Conservation (phyloP, 1,140 invertebrate species). For the Bilobella aurantiaca region DNA sequence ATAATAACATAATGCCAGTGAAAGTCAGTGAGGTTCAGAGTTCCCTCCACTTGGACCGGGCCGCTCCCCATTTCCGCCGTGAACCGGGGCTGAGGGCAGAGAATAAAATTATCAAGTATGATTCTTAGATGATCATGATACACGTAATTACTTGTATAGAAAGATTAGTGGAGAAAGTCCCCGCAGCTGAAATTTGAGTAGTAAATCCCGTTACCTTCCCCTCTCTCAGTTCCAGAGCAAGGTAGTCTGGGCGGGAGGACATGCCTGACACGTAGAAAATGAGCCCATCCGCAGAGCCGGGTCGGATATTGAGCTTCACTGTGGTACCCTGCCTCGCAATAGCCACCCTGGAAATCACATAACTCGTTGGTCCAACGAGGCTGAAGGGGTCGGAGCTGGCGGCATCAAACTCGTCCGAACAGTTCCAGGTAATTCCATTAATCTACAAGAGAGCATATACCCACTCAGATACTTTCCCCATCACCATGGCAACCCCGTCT, state of each 20-base stretch:
- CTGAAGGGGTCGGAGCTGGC: slow-evolving; percentile 64
- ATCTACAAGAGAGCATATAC: no score
- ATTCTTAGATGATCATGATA: no score
- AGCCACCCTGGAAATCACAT: slow-evolving; percentile 34
- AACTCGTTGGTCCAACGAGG: slow-evolving; percentile 52
- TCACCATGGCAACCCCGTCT: no score
- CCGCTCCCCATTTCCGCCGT: slow-evolving; percentile 33
- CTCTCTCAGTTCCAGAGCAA: slow-evolving; percentile 68
- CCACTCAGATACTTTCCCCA: no score
- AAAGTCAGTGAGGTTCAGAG: no score
- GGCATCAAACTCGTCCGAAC: slow-evolving; percentile 83
- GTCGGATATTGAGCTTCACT: slow-evolving; percentile 25
- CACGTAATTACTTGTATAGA: no score
- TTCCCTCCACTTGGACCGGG: no score
- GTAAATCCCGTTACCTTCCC: slow-evolving; percentile 43
- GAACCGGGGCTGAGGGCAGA: slow-evolving; percentile 27
- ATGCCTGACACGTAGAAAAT: slow-evolving; percentile 70
- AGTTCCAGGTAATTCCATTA: slow-evolving; percentile 72
- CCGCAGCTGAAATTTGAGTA: no score
- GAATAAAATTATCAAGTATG: no score
- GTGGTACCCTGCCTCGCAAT: slow-evolving; percentile 28
- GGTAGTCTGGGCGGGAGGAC: slow-evolving; percentile 58
- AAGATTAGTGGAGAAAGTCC: no score
- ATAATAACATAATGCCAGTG: no score
- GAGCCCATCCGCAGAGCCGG: slow-evolving; percentile 54